A percentile compares a stretch with the other conserved stretches of the same genome.
These are phyloP conservation scores for Anhinga anhinga DNA, from an alignment of 2,113 vertebrate species.

Conservation along the genomic window DNA sequence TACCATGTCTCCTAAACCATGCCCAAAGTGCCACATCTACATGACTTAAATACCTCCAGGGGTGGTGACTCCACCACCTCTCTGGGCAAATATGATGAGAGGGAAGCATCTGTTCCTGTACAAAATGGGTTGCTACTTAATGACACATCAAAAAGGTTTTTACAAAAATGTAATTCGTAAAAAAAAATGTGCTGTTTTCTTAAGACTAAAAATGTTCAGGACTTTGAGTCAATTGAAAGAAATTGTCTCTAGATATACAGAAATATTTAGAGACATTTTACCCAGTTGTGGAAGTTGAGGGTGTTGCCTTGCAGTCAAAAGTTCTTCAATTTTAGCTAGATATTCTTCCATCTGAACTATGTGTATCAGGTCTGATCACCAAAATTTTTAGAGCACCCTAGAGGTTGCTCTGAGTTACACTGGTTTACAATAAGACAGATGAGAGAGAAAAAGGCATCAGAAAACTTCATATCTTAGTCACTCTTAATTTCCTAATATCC, in stretches of 20 bases:
- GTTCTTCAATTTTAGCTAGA: background rate
- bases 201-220: background rate
- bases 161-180: background rate
- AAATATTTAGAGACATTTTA: background rate
- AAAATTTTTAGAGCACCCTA: background rate
- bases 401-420: background rate
- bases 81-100: background rate
- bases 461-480: background rate
- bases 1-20: too few species aligned
- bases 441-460: background rate
- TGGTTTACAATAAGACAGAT: background rate
- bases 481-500: background rate
- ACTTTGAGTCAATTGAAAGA: background rate
- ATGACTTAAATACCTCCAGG: too few species aligned
- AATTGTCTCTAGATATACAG: background rate
- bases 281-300: background rate
- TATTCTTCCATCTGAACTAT: background rate
- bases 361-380: background rate
- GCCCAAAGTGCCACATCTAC: too few species aligned
- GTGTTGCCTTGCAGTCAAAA: background rate
- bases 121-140: background rate
- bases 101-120: background rate
- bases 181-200: background rate
- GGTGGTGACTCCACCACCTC: too few species aligned
- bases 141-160: background rate